phyloP scores from a whole-genome alignment of 1,140 invertebrate species.

The Holcopasites calliopsidis region DNA sequence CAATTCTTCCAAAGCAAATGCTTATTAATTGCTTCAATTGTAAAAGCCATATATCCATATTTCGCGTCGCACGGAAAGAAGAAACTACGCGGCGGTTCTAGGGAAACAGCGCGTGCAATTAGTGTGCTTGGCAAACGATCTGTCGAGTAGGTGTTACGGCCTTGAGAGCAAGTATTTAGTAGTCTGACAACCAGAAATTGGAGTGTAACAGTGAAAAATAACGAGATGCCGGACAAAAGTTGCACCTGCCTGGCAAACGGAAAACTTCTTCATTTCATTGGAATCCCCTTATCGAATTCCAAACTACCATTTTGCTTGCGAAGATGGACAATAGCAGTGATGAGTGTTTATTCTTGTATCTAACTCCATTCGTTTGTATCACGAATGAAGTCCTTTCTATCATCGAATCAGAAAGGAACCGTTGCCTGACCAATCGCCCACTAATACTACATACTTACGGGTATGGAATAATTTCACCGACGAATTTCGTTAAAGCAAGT shows the following conservation, averaged over 20 bases:
- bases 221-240: neutral
- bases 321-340: neutral
- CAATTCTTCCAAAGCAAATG: too few relatives aligned
- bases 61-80: neutral
- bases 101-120: conserved; percentile 28
- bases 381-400: too few relatives aligned
- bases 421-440: neutral
- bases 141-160: neutral
- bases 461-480: too few relatives aligned
- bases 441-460: neutral
- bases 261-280: conserved; percentile 24
- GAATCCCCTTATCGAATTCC: neutral
- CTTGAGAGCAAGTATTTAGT: neutral
- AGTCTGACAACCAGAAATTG: conserved; percentile 28
- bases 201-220: conserved; percentile 21
- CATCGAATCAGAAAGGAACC: too few relatives aligned
- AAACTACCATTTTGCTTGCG: neutral
- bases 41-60: too few relatives aligned
- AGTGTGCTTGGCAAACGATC: conserved; percentile 17
- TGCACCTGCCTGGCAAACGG: neutral
- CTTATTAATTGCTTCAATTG: too few relatives aligned
- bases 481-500: too few relatives aligned
- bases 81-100: neutral
- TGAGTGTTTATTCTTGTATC: too few relatives aligned
- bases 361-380: too few relatives aligned